These are phyloP conservation scores for Asbolus verrucosus DNA, from an alignment of 1,140 invertebrate species.

Conservation along the genomic window DNA sequence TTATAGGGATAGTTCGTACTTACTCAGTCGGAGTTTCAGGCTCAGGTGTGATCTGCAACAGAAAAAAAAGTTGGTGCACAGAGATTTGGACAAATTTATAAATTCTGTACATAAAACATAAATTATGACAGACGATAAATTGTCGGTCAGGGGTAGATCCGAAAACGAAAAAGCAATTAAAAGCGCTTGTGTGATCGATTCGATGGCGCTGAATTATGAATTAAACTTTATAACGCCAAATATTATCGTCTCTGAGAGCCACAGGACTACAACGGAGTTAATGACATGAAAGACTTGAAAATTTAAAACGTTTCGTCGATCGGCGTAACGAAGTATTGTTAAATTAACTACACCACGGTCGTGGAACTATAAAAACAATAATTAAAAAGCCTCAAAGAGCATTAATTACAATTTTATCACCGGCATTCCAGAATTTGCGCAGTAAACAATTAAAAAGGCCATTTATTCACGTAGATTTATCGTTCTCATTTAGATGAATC, in stretches of 20 bases:
- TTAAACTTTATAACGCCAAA: not conserved
- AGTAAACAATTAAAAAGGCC: conserved; percentile 43
- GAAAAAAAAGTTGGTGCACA: conserved; percentile 5
- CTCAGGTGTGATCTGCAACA: conserved; percentile 20
- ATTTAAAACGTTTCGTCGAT: not conserved
- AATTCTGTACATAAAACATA: conserved; percentile 6
- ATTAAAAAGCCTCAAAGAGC: conserved; percentile 16
- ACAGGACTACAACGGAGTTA: no score
- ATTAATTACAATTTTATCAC: conserved; percentile 41
- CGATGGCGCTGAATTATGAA: conserved; percentile 24
- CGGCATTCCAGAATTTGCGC: conserved; percentile 27
- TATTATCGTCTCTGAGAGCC: no score
- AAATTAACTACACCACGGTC: not conserved
- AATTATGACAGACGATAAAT: conserved; percentile 21
- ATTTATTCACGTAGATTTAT: conserved; percentile 43
- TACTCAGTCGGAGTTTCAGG: not conserved
- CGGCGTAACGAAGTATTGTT: not conserved
- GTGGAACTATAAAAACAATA: conserved; percentile 10
- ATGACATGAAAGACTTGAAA: no score
- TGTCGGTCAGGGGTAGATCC: not conserved
- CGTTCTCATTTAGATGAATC: conserved; percentile 39
- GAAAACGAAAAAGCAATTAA: conserved; percentile 37
- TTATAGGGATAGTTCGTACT: no score
- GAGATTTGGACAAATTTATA: not conserved
- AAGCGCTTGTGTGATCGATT: conserved; percentile 18